phyloP scores from a whole-genome alignment of 92 coral and sea anemone genomes.

The Nematostella vectensis region DNA sequence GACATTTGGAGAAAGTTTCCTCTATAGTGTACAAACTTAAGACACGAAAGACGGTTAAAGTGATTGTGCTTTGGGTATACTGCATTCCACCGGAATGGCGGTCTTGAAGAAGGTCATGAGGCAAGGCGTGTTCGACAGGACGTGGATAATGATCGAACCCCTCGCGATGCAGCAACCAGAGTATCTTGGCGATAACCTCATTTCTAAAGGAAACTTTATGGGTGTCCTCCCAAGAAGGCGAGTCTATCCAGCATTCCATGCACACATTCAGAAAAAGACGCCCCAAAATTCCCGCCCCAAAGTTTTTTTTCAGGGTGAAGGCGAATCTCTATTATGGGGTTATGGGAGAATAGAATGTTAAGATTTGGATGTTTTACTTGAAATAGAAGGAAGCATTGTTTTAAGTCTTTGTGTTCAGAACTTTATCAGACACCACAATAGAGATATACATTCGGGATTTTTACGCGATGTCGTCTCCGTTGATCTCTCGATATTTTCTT shows the following conservation, averaged over 20 bases:
- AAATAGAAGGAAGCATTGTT: too few species aligned
- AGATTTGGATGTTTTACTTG: too few species aligned
- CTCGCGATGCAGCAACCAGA: conserved; percentile 31
- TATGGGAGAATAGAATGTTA: too few species aligned
- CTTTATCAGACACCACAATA: too few species aligned
- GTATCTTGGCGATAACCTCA: conserved; percentile 10
- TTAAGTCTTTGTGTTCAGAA: too few species aligned
- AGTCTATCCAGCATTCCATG: conserved; percentile 12
- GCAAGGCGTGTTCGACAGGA: conserved; percentile 31
- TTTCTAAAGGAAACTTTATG: conserved; percentile 15
- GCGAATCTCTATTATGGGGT: too few species aligned
- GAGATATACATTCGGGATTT: too few species aligned
- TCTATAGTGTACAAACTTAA: conserved; percentile 43
- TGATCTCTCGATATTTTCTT: too few species aligned
- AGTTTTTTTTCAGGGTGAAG: too few species aligned
- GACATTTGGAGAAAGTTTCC: conserved; percentile 25
- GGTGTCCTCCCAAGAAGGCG: conserved; percentile 35
- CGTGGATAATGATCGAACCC: conserved; percentile 63
- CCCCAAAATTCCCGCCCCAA: conserved; percentile 29
- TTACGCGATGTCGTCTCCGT: too few species aligned
- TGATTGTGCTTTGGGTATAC: conserved; percentile 48
- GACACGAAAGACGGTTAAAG: conserved; percentile 25
- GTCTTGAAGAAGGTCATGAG: conserved; percentile 26
- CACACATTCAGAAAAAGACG: conserved; percentile 30
- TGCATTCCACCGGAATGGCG: conserved; percentile 36